phyloP scores from a whole-genome alignment of 1,140 invertebrate genomes.

The Drosophila micromelanica region DNA sequence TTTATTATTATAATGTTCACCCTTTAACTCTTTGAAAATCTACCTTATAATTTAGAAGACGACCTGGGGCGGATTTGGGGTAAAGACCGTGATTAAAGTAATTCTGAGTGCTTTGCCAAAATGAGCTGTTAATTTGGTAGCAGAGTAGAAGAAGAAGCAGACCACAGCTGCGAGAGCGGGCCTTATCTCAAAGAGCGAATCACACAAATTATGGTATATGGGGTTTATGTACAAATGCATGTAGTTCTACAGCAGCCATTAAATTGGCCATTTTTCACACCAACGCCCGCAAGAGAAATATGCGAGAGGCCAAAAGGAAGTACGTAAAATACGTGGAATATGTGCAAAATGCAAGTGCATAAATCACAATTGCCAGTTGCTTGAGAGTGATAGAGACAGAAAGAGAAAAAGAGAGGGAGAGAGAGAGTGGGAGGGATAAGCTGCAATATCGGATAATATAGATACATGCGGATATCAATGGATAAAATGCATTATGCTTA shows the following conservation, averaged over 20 bases:
- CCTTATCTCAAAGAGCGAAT: constrained; percentile 34
- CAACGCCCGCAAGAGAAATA: constrained; percentile 17
- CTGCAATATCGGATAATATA: constrained; percentile 26
- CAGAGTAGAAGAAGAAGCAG: background rate
- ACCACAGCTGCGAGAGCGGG: too few species aligned
- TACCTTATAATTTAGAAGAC: background rate
- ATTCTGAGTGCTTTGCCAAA: constrained; percentile 9
- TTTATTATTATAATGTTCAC: background rate
- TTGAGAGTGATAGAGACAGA: background rate
- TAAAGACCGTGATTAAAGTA: constrained; percentile 5
- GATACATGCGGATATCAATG: constrained; percentile 3
- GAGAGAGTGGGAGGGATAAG: constrained; percentile 4
- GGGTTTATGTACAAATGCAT: background rate
- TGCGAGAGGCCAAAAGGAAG: background rate
- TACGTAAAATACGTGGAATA: constrained; percentile 21
- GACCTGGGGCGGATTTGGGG: background rate
- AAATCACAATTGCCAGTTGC: constrained; percentile 53
- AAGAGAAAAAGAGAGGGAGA: too few species aligned
- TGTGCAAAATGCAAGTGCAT: constrained; percentile 41
- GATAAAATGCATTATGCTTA: constrained; percentile 32
- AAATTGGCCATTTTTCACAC: constrained; percentile 55
- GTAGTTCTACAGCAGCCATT: constrained; percentile 39
- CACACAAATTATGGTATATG: constrained; percentile 35
- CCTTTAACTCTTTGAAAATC: background rate
- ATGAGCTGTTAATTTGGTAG: constrained; percentile 43